These are phyloP conservation scores for Oikopleura dioica DNA, from an alignment of 23 tunicate species.

Conservation along the genomic window DNA sequence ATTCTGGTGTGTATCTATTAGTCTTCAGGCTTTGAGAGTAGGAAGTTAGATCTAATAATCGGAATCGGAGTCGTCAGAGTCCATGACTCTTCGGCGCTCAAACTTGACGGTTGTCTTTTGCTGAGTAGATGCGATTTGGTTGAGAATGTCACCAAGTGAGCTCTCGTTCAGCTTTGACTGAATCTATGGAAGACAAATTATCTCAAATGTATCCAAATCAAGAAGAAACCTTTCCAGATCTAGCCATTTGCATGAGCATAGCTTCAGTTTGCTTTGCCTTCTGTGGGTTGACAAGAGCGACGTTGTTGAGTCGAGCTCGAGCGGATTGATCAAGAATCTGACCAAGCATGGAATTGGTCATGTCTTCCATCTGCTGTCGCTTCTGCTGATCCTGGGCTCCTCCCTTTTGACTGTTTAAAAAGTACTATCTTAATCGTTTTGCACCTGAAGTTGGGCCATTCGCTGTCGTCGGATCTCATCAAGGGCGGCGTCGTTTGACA, in stretches of 20 bases:
- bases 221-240: not conserved
- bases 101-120: not conserved
- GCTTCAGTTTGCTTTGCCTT: not conserved
- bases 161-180: not conserved
- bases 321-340: slow-evolving; percentile 9
- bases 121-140: not conserved
- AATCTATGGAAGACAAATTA: not conserved
- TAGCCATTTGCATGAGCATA: slow-evolving; percentile 7
- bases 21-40: no score
- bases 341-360: not conserved
- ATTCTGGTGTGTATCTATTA: no score
- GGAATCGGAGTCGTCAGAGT: not conserved
- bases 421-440: no score
- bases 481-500: no score
- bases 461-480: no score
- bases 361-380: not conserved
- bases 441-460: no score
- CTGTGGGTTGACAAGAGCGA: not conserved
- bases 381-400: not conserved
- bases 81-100: not conserved
- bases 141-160: not conserved
- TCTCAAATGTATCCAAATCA: not conserved
- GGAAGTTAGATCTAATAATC: no score
- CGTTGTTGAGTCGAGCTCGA: slow-evolving; percentile 8
- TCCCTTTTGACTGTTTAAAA: no score